Base-by-base conservation (phyloP, 2,113 vertebrate species). In the Indicator indicator region DNA sequence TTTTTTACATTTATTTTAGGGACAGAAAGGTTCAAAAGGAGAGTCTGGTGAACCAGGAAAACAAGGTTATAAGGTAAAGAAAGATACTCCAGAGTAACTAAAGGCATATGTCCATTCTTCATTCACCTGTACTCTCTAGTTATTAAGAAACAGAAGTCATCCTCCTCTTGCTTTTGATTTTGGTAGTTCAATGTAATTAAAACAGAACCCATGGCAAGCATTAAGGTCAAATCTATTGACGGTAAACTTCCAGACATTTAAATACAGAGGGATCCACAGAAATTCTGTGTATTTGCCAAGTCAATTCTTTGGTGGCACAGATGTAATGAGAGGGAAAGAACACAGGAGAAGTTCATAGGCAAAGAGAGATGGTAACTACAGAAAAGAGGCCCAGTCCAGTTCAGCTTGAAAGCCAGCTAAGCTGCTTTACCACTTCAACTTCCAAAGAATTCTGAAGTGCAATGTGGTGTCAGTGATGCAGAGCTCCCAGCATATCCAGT, bases 51-150 rank as follows among this genome's bases (percentile, higher is more conserved):
- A 99, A 95, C 99, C 99, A 73, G 99, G 99, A 93, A 99, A 98
- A 97, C 99, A 99, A 98, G 99, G 99, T 48, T 99, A 99, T 96
- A 99, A 99, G 99, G 99, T 99, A 98, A 98, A 93, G 73, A 82
- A 82, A 74, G 16, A 20, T 44, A 81, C 16, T 75, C 8, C 44
- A 62, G 17, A 60, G 11, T 54, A 64, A 58, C 12, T 7, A 28
- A 69, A 81, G 18, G 9, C 50, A 20, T 6, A 62, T 62, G 2
- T 86, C 13, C 72, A 1, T 40, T 86, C 21, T 81, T 84, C 36
- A 50, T 59, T 84, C 18, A 46, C 4, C 9, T 72, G 20, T 38
- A 26, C 18, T 84, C 12, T 63, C 9, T 75, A 42, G 62, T 85
- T 86, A 28, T 40, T 68, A 59, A 27, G 6, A 26, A 48, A 30